Conservation (phyloP, 2,888 invertebrate genomes). For the Oxytorus armatus region DNA sequence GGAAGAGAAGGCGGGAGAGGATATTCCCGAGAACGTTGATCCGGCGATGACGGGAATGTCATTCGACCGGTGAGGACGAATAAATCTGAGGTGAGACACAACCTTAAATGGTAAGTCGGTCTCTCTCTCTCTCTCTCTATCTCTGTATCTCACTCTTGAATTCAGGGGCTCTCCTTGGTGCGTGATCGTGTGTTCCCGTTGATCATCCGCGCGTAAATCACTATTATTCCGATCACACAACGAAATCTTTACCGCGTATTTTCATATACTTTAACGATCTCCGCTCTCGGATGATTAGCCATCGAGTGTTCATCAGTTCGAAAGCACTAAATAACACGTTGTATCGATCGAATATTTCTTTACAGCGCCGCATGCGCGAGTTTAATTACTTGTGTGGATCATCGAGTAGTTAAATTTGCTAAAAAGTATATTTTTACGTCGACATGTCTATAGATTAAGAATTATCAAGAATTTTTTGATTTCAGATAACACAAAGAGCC, state of each 20-base stretch:
- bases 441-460: too few relatives aligned
- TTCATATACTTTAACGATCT: conserved; percentile 50
- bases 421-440: too few relatives aligned
- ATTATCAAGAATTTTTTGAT: too few relatives aligned
- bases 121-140: conserved; percentile 53
- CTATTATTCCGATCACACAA: conserved; percentile 66
- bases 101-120: conserved; percentile 72
- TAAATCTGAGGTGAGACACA: conserved; percentile 73
- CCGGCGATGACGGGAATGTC: conserved; percentile 79
- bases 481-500: too few relatives aligned
- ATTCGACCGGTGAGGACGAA: conserved; percentile 74
- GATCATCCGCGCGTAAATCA: conserved; percentile 61
- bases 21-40: conserved; percentile 77
- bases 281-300: conserved; percentile 44
- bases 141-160: conserved; percentile 39
- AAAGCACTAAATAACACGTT: conserved; percentile 25
- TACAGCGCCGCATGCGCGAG: too few relatives aligned
- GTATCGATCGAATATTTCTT: conserved; percentile 16
- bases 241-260: conserved; percentile 49
- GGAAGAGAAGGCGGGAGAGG: conserved; percentile 59
- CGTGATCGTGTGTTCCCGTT: conserved; percentile 52
- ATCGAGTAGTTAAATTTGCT: not conserved
- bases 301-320: conserved; percentile 48
- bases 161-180: conserved; percentile 43
- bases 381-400: conserved; percentile 28